These are phyloP conservation scores for Gnathonemus echidnorhynchus DNA, from an alignment of 2,113 vertebrate genomes.

Conservation along the genomic window DNA sequence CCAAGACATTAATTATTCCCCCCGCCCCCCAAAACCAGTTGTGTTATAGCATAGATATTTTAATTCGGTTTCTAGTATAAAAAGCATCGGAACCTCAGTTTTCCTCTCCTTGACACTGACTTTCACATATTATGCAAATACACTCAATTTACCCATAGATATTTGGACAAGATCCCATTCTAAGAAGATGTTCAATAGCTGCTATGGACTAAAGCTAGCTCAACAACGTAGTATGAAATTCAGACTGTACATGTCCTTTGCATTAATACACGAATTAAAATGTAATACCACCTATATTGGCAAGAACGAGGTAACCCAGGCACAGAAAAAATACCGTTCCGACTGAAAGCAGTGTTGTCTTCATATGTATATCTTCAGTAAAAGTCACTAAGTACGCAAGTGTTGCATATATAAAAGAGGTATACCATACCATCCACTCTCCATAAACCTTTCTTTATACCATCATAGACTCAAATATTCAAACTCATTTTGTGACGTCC, in stretches of 20 bases:
- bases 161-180: not conserved
- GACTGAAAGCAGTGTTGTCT: not conserved
- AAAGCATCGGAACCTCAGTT: not conserved
- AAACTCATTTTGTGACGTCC: not conserved
- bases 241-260: not conserved
- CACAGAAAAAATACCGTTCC: not conserved
- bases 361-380: not conserved
- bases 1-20: not conserved
- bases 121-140: not conserved
- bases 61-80: not conserved
- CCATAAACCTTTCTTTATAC: not conserved
- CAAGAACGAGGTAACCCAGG: not conserved
- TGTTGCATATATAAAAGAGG: not conserved
- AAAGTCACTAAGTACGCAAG: not conserved
- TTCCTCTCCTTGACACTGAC: not conserved
- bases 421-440: not conserved
- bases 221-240: not conserved
- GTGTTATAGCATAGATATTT: not conserved
- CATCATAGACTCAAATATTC: not conserved
- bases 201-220: not conserved
- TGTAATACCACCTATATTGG: not conserved
- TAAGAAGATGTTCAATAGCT: not conserved
- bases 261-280: not conserved
- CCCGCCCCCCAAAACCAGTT: not conserved
- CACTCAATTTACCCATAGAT: not conserved